Evolutionary conservation across 2,797 vertebrate species (phyloP).

Genomic region (Loris lydekkerianus): DNA sequence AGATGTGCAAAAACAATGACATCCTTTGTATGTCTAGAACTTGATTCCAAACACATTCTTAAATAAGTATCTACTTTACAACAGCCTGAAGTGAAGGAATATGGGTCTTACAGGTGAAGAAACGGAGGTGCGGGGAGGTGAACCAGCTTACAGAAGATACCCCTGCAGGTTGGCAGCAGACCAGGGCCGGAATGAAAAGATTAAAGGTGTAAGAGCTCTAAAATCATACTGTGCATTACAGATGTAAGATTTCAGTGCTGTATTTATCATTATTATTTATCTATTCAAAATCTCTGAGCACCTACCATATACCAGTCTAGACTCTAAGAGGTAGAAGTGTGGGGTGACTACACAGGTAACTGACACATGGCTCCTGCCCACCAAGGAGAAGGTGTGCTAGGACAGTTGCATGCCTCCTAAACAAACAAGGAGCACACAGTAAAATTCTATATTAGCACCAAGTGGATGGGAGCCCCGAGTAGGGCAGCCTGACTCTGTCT

Average conservation of each 20-base stretch:
- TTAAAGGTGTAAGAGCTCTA: not conserved
- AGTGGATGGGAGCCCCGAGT: not conserved
- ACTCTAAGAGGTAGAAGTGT: not conserved
- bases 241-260: not conserved
- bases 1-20: conserved; percentile 18
- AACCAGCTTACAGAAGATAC: not conserved
- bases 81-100: not conserved
- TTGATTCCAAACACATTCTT: conserved; percentile 11
- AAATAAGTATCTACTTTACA: not conserved
- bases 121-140: not conserved
- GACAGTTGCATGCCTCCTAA: not conserved
- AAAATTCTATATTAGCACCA: not conserved
- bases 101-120: not conserved
- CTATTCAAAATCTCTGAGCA: conserved; percentile 1
- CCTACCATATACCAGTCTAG: not conserved
- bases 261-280: not conserved
- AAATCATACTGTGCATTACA: not conserved
- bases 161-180: not conserved
- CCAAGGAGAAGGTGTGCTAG: not conserved
- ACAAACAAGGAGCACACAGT: not conserved
- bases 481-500: not conserved
- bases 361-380: not conserved
- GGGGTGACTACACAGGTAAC: not conserved
- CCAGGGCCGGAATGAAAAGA: not conserved
- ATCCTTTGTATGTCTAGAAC: not conserved